These are phyloP conservation scores for Plestiodon gilberti DNA, from an alignment of 2,113 vertebrate species.

Conservation along the genomic window DNA sequence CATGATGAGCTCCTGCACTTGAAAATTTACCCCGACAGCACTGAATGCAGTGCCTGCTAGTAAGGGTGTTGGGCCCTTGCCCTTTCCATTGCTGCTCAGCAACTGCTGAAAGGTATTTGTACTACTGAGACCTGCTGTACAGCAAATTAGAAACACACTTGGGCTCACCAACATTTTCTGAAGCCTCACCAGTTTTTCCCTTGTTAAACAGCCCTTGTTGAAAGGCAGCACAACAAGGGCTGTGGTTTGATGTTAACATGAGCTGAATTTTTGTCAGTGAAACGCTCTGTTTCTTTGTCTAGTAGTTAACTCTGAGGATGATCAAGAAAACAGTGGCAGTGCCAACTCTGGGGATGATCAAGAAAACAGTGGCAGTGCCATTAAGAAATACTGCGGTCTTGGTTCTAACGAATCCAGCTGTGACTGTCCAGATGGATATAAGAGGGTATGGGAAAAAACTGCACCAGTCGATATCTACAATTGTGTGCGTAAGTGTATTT, in stretches of 20 bases:
- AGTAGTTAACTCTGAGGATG: too few relatives aligned
- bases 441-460: not conserved
- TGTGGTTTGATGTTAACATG: not conserved
- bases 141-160: not conserved
- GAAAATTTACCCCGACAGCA: too few relatives aligned
- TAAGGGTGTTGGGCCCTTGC: not conserved
- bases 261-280: not conserved
- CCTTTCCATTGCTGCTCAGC: not conserved
- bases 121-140: not conserved
- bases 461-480: too few relatives aligned
- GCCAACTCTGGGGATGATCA: too few relatives aligned
- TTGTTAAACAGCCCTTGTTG: not conserved
- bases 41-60: too few relatives aligned
- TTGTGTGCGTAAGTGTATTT: slow-evolving; percentile 6
- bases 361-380: too few relatives aligned
- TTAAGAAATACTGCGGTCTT: accelerated
- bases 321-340: too few relatives aligned
- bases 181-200: not conserved
- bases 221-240: not conserved
- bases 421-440: not conserved
- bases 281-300: not conserved
- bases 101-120: not conserved
- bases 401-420: not conserved
- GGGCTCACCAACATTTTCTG: not conserved
- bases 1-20: too few relatives aligned